These are phyloP conservation scores for Hirtodrosophila trivittata DNA, from an alignment of 2,888 invertebrate genomes.

Conservation along the genomic window DNA sequence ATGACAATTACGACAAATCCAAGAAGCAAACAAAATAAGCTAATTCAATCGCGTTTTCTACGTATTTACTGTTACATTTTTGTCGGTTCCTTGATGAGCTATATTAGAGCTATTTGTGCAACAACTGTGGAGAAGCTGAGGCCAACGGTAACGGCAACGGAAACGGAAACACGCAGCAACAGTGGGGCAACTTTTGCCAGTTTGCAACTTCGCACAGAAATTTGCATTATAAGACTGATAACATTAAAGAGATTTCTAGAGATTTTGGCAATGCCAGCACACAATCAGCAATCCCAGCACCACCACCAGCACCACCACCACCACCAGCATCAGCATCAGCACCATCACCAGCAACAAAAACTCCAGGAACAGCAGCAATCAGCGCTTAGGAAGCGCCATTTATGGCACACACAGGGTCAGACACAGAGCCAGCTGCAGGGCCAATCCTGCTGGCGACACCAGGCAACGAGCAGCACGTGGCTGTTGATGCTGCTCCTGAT, in stretches of 20 bases:
- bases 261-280: conserved; percentile 65
- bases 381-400: conserved; percentile 29
- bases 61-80: conserved; percentile 63
- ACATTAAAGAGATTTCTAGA: conserved; percentile 81
- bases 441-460: conserved; percentile 45
- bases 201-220: conserved; percentile 66
- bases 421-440: conserved; percentile 29
- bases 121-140: conserved; percentile 36
- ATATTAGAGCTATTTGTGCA: conserved; percentile 60
- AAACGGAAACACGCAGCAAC: conserved; percentile 30
- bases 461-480: conserved; percentile 36
- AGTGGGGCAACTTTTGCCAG: conserved; percentile 17
- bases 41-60: conserved; percentile 68
- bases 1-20: conserved; percentile 31
- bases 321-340: conserved; percentile 25
- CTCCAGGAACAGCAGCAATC: conserved; percentile 29
- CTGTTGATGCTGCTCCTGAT: conserved; percentile 71
- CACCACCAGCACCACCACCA: conserved; percentile 15
- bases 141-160: conserved; percentile 8
- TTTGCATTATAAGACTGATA: conserved; percentile 83
- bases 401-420: conserved; percentile 43
- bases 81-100: conserved; percentile 65
- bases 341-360: conserved; percentile 14
- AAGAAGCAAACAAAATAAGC: conserved; percentile 55
- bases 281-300: conserved; percentile 43